Base-by-base conservation (phyloP, 2,888 invertebrate species). In the Caradrina clavipalpis region DNA sequence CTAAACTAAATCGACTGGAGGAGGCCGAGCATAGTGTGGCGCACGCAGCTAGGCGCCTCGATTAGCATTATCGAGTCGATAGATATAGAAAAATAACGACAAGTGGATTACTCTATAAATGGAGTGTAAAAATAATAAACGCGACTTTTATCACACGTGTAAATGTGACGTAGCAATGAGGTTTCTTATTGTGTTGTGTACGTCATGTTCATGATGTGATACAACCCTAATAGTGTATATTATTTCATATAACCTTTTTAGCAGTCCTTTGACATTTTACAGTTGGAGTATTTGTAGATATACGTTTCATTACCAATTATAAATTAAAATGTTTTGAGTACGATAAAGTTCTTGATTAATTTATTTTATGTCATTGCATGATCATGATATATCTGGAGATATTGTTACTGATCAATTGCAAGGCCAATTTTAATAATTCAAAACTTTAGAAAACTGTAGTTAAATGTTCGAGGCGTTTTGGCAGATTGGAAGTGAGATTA, bases 41-140 rank as follows among this genome's bases (percentile, higher is more conserved):
- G 93, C 94, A 94, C 92, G 93, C 93, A 92, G 85, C 78, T 82
- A 77, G 82, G 80, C 84, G 82, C 83, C 87, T 85, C 87, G 87
- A 90, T 91, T 89, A 89, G 80, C 88, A 88, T 88, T 90, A 93
- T 94, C 92, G 93, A 95, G 84, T 84, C 89, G 86, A 89, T 88
- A 84, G 83, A 83, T 78, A 77, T 81, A 85, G 76, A 84, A 84
- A 78, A 84, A 82, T 74, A 77, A 72, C 71, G 82, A 86, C 81
- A 83, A 85, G 73, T 85, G 76, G 76, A 87, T 81, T 76, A 74
- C 64, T 73, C 70, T 81, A 56, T 55, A 68, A 45, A 67, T 60
- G 59, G 42, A 61, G 54, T 72, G 73, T 64, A 68, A 69, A 68
- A 61, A 69, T 65, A 73, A 72, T 69, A 69, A 65, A 68, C 45